Evolutionary conservation across 2,888 invertebrate species (phyloP).

Genomic region (Resseliella maxima): DNA sequence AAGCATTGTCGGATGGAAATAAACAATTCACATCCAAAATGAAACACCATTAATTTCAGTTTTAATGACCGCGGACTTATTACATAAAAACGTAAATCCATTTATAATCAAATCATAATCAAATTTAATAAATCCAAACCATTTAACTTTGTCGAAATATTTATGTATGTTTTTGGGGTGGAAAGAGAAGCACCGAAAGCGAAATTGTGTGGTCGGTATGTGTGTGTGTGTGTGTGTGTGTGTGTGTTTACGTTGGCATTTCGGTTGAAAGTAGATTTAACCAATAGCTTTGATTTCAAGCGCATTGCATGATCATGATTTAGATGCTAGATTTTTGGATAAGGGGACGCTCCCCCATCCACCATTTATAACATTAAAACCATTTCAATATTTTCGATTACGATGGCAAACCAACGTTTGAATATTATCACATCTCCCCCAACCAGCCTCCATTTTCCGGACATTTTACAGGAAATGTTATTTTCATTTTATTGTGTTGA

Average conservation of each 20-base stretch:
- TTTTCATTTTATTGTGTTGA: constrained; percentile 13
- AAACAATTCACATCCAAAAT: not conserved
- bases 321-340: no score
- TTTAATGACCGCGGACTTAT: constrained; percentile 20
- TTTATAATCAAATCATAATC: constrained; percentile 34
- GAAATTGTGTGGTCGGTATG: no score
- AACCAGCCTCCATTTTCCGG: not conserved
- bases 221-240: no score
- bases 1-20: no score
- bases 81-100: constrained; percentile 29
- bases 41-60: not conserved
- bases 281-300: not conserved
- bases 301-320: not conserved
- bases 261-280: not conserved
- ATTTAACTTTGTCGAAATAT: not conserved
- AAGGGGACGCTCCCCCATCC: no score
- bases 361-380: no score
- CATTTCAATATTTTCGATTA: not conserved
- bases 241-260: no score
- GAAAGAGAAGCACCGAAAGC: no score
- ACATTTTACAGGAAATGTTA: not conserved
- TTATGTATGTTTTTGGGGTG: not conserved
- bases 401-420: not conserved
- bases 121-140: constrained; percentile 38
- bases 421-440: not conserved